Evolutionary conservation across 1,140 invertebrate species (phyloP).

Genomic region (Drosophila quadrilineata): DNA sequence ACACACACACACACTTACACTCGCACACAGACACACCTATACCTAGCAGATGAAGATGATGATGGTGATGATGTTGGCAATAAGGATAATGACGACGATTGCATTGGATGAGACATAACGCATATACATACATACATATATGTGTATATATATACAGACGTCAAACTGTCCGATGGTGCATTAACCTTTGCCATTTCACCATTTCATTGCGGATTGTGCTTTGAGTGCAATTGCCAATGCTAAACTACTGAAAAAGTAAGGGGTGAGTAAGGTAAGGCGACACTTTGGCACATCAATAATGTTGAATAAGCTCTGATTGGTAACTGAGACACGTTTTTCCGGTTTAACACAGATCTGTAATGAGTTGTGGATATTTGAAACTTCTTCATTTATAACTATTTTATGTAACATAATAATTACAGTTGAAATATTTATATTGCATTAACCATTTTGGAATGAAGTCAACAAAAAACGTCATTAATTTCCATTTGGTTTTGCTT

Average conservation of each 20-base stretch:
- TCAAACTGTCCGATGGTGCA: constrained; percentile 61
- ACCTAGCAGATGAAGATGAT: constrained; percentile 17
- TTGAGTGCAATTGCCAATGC: constrained; percentile 19
- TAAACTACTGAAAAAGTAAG: background rate
- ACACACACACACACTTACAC: constrained; percentile 11
- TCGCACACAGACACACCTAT: background rate
- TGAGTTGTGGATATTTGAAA: too few species aligned
- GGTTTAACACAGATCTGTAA: too few species aligned
- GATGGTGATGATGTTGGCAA: constrained; percentile 42
- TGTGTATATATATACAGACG: too few species aligned
- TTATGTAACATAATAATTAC: background rate
- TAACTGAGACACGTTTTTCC: background rate
- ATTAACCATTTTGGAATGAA: constrained; percentile 44
- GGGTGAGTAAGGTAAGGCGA: background rate
- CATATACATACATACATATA: too few species aligned
- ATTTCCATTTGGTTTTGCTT: constrained; percentile 10
- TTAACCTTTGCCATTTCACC: constrained; percentile 63
- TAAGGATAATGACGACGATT: too few species aligned
- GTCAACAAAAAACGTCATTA: constrained; percentile 38
- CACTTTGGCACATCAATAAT: background rate
- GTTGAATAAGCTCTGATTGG: background rate
- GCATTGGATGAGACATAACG: constrained; percentile 60
- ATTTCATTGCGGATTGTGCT: constrained; percentile 28
- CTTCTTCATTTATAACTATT: constrained; percentile 16
- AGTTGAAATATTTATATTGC: background rate